These are phyloP conservation scores for Leptopilina myrica DNA, from an alignment of 2,888 invertebrate species.

Conservation along the genomic window DNA sequence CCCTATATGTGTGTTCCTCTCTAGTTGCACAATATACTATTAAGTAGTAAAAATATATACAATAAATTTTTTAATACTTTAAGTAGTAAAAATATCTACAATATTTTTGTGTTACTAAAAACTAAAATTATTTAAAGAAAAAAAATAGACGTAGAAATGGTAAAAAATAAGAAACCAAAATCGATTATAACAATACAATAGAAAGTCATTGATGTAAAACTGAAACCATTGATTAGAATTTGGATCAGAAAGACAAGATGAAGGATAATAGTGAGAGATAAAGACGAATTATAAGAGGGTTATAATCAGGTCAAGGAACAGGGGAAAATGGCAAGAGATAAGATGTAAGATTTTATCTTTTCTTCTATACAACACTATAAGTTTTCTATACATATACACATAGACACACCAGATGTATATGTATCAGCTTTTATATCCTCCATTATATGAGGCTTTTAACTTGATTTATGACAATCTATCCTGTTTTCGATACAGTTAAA, in stretches of 20 bases:
- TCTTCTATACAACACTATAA: background rate
- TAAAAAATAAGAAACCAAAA: background rate
- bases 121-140: background rate
- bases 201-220: background rate
- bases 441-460: conserved; percentile 18
- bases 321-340: background rate
- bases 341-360: conserved; percentile 4
- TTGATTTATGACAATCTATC: conserved; percentile 5
- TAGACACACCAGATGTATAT: background rate
- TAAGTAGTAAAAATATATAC: too few relatives aligned
- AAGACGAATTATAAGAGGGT: background rate
- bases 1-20: too few relatives aligned
- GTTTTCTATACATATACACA: background rate
- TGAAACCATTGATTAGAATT: background rate
- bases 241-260: conserved; percentile 2
- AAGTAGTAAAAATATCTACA: too few relatives aligned
- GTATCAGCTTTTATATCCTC: conserved; percentile 5
- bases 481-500: conserved; percentile 15
- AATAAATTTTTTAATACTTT: too few relatives aligned
- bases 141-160: background rate
- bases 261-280: conserved; percentile 4
- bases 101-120: too few relatives aligned
- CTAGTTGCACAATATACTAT: too few relatives aligned
- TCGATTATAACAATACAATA: background rate
- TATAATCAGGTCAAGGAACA: background rate